Evolutionary conservation across 2,113 vertebrate genomes (phyloP), one percentile per base, ranked within the genome.

Genomic region (Sialia sialis): DNA sequence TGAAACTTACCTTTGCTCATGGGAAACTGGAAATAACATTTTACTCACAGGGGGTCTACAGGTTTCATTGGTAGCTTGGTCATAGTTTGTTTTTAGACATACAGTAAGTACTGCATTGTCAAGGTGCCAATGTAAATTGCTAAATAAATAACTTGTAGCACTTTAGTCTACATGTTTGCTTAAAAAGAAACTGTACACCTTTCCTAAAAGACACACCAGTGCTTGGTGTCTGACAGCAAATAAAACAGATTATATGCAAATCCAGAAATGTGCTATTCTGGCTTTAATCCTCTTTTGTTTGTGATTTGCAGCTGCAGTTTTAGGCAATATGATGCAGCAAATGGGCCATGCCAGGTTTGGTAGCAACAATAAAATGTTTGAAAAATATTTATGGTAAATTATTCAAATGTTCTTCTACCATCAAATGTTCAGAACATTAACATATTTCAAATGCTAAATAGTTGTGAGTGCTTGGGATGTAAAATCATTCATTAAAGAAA

Each of bases 311-410:
- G 54, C 66, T 91, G 66, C 70, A 89, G 44, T 85, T 82, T 84
- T 60, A 89, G 74, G 70, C 69, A 89, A 55, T 48, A 51, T n/a
- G 25, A 87, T 49, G 44, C 76, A 91, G 36, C 20, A 94, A 94
- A 91, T 49, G 44, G 41, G 16, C 62, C 27, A 52, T 0, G 0
- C 21, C 58, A 91, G 36, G 58, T 73, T 87, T 76, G 39, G 13
- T 91, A 84, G 56, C 39, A 89, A 78, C 34, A 89, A 89, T 44
- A 60, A 78, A 89, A 82, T 79, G 10, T 82, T 82, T 79, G 56
- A 68, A 89, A 96, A 94, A 95, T 87, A 84, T 89, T 95, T 90
- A 64, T 87, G 43, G 32, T 70, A 84, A 91, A 72, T 87, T 91
- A 87, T 84, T 89, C 49, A 91, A 60, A 92, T 56, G 26, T 82